Base-by-base conservation (phyloP, 2,113 vertebrate genomes). In the Dipodomys spectabilis region DNA sequence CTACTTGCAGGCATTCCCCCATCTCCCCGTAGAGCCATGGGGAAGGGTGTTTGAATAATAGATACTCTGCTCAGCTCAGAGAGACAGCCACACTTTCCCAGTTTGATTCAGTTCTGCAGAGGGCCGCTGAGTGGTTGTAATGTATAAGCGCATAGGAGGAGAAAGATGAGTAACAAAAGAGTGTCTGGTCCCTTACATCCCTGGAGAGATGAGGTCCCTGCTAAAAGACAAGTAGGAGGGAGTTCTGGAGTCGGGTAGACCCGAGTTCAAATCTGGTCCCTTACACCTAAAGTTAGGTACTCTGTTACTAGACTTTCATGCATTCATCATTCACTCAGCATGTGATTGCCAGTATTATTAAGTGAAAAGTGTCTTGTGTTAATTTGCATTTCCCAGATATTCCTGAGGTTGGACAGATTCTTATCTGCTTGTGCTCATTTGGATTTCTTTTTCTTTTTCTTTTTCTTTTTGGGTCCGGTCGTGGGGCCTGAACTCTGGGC, bases 11-110 rank as follows among this genome's bases (percentile, higher is more conserved):
- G 69, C 69, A 28, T 23, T 32, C 12, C 20, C 18, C 22, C 28
- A 0, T 8, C 23, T 83, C 68, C 84, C 78, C 23, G 93, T 95
- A 77, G 85, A 94, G 60, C 60, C 39, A 0, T 2, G 13, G 30
- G 73, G 68, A 78, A 83, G 35, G 32, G 57, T 44, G n/a, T 68
- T 87, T 12, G 73, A 57, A 27, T 74, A 39, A 28, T 13, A 57
- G 30, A 6, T 57, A 13, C 25, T 7, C 32, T 30, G 12, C 18
- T 49, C 32, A 30, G 60, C 83, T 89, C 60, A 45, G 71, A 22
- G 1, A 0, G 4, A 44, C 3, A 13, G 89, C 19, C 4, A 0
- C 9, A 3, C 9, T 5, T 32, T 18, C 39, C 16, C 22, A 5
- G 7, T 35, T 75, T 53, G 30, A 60, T 39, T 71, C 8, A 16